Base-by-base conservation (phyloP, 2,113 vertebrate species). In the Solea solea region DNA sequence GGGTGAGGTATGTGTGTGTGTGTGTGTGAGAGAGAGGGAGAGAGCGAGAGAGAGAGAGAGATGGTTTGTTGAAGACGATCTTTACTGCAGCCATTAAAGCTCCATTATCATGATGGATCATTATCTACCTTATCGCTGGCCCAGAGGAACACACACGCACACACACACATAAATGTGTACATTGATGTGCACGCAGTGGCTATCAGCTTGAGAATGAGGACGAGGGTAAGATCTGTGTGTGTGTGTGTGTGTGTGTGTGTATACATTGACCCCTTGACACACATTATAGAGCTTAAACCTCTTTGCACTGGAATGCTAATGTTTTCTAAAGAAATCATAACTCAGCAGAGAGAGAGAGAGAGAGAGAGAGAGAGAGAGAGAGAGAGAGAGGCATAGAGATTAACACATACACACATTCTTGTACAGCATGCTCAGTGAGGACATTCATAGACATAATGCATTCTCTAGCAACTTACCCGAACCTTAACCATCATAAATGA, bases 21-120 rank as follows among this genome's bases (percentile, higher is more conserved):
- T 54, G 52, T 45, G n/a, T 58, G 57, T 25, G 55, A 40, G 15
- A 41, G 28, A 40, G 15, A 55, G 53, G 7, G 70, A 42, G 59
- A 46, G 6, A 16, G 10, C 4, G 54, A 48, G 15, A 52, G 34
- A 34, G 42, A 40, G 25, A 42, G 46, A 52, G 54, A n/a, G 46
- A 55, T 21, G 57, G 62, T 48, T 81, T 76, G 82, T 74, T 75
- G 44, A 74, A 75, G 86, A 86, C 72, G 84, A 80, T 86, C 88
- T 90, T 90, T 87, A 88, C 81, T 86, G 87, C 79, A 78, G 81
- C 81, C 78, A 83, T 90, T 89, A 87, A 84, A 77, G 78, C 76
- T 75, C 77, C 87, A 90, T 93, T 86, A 82, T 81, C 72, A 45
- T 77, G 74, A 86, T 84, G 86, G 85, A 88, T 89, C 84, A 80